phyloP scores from a whole-genome alignment of 2,113 vertebrate species.

The Coracopsis vasa region DNA sequence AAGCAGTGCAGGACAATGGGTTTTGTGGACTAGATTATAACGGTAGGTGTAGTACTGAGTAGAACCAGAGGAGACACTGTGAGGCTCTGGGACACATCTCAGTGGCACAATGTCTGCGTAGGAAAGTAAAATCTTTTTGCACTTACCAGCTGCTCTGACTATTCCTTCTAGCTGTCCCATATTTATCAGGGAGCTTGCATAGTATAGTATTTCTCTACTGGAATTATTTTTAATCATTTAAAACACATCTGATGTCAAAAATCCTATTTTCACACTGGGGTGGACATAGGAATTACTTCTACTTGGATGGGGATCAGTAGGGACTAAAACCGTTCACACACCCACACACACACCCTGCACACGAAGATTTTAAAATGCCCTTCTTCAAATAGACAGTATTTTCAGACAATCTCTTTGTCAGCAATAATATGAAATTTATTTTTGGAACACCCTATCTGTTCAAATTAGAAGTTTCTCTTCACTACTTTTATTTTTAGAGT shows the following conservation, averaged over 20 bases:
- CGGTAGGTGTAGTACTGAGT: background rate
- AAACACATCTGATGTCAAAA: background rate
- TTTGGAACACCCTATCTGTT: background rate
- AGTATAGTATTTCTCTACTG: background rate
- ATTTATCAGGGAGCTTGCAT: background rate
- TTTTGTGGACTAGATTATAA: background rate
- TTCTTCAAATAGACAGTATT: background rate
- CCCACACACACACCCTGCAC: no score
- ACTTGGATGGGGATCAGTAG: background rate
- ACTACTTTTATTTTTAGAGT: background rate
- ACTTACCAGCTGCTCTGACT: background rate
- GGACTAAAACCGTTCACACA: background rate
- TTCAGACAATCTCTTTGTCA: background rate
- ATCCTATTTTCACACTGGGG: background rate
- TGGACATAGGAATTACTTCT: background rate
- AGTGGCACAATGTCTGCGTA: background rate
- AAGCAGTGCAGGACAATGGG: background rate
- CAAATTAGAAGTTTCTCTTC: background rate
- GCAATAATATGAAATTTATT: background rate
- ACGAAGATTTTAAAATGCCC: background rate
- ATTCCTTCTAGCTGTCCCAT: background rate
- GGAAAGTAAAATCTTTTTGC: background rate
- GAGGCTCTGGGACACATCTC: fast-evolving
- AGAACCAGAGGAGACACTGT: background rate
- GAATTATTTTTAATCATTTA: background rate